phyloP scores from a whole-genome alignment of 2,888 invertebrate genomes.

The Volucella zonaria region DNA sequence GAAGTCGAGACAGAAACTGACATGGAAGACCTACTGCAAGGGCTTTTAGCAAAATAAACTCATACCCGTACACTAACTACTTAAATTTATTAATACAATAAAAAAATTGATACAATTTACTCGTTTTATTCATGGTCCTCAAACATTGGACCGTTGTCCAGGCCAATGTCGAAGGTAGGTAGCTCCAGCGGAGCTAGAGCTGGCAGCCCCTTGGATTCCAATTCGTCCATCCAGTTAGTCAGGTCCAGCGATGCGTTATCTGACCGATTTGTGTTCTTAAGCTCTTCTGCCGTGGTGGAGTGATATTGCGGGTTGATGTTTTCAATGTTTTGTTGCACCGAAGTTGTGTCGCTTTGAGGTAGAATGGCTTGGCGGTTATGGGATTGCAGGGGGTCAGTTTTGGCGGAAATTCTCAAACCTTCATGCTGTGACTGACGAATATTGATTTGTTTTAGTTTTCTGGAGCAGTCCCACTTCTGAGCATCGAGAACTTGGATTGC shows the following conservation, averaged over 20 bases:
- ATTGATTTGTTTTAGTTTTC: conserved; percentile 80
- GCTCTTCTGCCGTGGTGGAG: conserved; percentile 48
- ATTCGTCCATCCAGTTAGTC: conserved; percentile 55
- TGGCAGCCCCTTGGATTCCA: conserved; percentile 77
- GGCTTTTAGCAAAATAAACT: conserved; percentile 79
- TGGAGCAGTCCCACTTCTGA: conserved; percentile 79
- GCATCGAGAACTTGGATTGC: conserved; percentile 79
- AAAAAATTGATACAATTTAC: conserved; percentile 2
- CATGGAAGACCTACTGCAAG: conserved; percentile 80
- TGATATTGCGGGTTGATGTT: conserved; percentile 80
- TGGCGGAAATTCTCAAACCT: conserved; percentile 77
- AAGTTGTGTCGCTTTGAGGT: conserved; percentile 75
- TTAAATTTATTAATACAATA: conserved; percentile 33
- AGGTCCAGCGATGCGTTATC: conserved; percentile 5
- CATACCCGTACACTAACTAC: conserved; percentile 6
- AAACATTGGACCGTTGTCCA: conserved; percentile 54
- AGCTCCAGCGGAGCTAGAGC: conserved; percentile 80
- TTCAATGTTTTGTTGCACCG: conserved; percentile 80
- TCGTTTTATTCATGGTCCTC: conserved; percentile 48
- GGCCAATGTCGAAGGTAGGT: conserved; percentile 79
- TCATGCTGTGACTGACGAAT: conserved; percentile 80
- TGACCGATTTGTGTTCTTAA: neutral
- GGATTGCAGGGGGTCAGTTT: conserved; percentile 74
- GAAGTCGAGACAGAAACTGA: conserved; percentile 82
- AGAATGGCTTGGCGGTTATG: conserved; percentile 47